A percentile compares a stretch with the other conserved stretches of the same genome.
Conservation (phyloP, 1,140 invertebrate species). For the Charaxes varanes region DNA sequence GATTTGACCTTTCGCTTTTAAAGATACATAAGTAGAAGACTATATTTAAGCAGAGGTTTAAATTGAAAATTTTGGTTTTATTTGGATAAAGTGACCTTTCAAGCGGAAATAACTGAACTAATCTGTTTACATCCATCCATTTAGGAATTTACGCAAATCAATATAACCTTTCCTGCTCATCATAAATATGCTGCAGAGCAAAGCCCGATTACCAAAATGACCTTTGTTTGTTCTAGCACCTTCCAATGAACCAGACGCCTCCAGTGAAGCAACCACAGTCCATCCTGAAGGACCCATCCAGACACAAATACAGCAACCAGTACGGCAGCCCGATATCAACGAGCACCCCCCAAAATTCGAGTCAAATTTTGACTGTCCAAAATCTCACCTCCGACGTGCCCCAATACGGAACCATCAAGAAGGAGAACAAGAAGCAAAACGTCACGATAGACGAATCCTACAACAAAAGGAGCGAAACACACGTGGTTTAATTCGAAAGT, state of each 20-base stretch:
- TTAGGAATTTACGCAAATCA: too few species aligned
- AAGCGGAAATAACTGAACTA: too few species aligned
- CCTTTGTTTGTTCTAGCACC: constrained; percentile 43
- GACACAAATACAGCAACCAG: constrained; percentile 74
- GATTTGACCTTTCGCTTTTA: too few species aligned
- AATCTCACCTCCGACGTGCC: constrained; percentile 63
- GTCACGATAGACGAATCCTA: constrained; percentile 64
- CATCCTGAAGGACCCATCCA: constrained; percentile 77
- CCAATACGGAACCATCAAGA: constrained; percentile 69
- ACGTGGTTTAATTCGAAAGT: constrained; percentile 45
- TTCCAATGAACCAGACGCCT: constrained; percentile 42
- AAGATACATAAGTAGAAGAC: too few species aligned
- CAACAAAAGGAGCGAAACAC: constrained; percentile 61
- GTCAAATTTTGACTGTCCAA: constrained; percentile 69
- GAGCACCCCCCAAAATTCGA: constrained; percentile 59
- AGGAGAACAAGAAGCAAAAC: constrained; percentile 69
- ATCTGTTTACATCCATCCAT: too few species aligned
- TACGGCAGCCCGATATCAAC: constrained; percentile 64
- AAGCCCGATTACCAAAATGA: too few species aligned
- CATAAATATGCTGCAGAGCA: too few species aligned
- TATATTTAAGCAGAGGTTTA: too few species aligned
- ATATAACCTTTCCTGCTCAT: too few species aligned
- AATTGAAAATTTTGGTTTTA: too few species aligned
- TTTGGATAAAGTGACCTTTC: too few species aligned
- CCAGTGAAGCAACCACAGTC: constrained; percentile 74